Evolutionary conservation across 2,113 vertebrate species (phyloP).

Genomic region (Hyperopisus bebe): DNA sequence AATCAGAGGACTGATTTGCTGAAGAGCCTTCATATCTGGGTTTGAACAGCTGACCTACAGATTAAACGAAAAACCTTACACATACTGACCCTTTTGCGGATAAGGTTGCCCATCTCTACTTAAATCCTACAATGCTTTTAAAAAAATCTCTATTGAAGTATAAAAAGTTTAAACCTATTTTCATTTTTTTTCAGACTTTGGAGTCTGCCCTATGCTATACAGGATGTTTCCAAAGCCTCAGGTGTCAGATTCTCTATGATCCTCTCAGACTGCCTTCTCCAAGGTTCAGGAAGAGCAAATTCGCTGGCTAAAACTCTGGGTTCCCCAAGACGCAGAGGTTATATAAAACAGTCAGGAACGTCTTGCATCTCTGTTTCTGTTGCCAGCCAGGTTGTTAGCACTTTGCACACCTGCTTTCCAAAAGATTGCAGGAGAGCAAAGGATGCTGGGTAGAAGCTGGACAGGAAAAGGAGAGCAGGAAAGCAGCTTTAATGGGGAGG

Average conservation of each 20-base stretch:
- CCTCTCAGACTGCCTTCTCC: neutral
- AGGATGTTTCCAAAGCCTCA: neutral
- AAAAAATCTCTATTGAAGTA: neutral
- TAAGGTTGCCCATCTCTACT: no score
- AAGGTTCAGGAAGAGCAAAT: neutral
- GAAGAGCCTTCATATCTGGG: no score
- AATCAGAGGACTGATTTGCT: no score
- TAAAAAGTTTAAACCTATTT: neutral
- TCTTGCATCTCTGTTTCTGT: neutral
- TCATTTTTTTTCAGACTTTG: neutral
- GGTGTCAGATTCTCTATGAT: neutral
- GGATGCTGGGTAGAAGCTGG: constrained; percentile 3
- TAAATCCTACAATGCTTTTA: neutral
- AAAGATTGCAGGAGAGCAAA: neutral
- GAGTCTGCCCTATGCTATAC: neutral
- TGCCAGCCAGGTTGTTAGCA: neutral
- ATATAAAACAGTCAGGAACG: neutral
- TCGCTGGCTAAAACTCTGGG: neutral
- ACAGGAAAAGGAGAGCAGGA: neutral
- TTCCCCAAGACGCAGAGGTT: neutral
- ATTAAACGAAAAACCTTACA: no score
- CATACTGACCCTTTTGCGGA: no score
- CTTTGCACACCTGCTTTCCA: neutral
- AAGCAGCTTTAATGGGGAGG: neutral
- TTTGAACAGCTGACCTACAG: no score